These are phyloP conservation scores for Sebastolobus alascanus DNA, from an alignment of 2,797 vertebrate genomes.

Conservation along the genomic window DNA sequence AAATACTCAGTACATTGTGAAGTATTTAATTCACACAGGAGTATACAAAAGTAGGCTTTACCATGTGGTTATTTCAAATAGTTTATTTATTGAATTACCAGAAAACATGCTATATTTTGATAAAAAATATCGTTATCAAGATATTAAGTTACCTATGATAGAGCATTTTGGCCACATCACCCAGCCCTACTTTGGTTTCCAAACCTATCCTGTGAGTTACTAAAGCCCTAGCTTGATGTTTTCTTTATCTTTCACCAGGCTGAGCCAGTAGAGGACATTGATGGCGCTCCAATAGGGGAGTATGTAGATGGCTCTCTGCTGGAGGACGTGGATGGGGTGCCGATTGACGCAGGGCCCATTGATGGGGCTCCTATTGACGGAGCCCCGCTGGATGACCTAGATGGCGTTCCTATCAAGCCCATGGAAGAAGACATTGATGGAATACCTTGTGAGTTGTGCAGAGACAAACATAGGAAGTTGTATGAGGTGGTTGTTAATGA, in stretches of 20 bases:
- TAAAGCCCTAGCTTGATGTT: not conserved
- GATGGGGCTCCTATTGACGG: constrained; percentile 92
- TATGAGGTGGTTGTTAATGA: not conserved
- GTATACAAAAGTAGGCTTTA: too few relatives aligned
- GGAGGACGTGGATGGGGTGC: constrained; percentile 95
- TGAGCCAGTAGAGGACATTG: constrained; percentile 90
- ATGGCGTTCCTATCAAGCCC: constrained; percentile 94
- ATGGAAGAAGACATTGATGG: constrained; percentile 97
- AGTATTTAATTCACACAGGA: too few relatives aligned
- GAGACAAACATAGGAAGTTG: not conserved
- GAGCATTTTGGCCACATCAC: rapidly evolving
- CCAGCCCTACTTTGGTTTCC: not conserved
- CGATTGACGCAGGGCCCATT: constrained; percentile 90
- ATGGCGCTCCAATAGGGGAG: constrained; percentile 96
- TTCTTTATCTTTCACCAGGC: constrained; percentile 44
- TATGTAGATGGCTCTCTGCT: constrained; percentile 91
- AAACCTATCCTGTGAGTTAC: not conserved
- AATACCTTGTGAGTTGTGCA: constrained; percentile 90
- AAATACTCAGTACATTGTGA: too few relatives aligned
- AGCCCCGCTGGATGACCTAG: constrained; percentile 90
- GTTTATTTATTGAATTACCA: too few relatives aligned
- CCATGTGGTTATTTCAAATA: too few relatives aligned
- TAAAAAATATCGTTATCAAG: too few relatives aligned
- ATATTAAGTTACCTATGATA: too few relatives aligned
- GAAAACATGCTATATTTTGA: too few relatives aligned